phyloP scores from a whole-genome alignment of 2,888 invertebrate genomes.

The Cantharis flavilabris region DNA sequence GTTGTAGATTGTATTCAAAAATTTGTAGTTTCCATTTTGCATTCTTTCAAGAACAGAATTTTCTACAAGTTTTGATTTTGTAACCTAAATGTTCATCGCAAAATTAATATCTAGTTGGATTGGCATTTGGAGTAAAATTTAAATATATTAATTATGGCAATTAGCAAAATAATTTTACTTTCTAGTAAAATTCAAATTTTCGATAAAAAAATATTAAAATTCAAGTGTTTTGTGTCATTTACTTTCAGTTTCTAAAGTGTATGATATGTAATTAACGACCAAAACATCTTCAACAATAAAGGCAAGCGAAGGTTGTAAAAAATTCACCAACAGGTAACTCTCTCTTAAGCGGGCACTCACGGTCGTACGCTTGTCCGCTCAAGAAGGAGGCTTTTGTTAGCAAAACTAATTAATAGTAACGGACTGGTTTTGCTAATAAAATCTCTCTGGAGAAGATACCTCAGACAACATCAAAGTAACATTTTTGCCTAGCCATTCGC shows the following conservation, averaged over 20 bases:
- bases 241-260: neutral
- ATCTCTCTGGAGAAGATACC: no score
- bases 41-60: neutral
- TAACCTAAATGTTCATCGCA: neutral
- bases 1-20: no score
- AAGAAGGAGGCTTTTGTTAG: neutral
- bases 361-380: no score
- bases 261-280: neutral
- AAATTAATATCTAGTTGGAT: neutral
- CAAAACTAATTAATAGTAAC: neutral
- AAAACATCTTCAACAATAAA: neutral
- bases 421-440: no score
- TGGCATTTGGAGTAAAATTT: neutral
- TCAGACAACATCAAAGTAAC: no score
- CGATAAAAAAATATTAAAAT: neutral
- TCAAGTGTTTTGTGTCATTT: neutral
- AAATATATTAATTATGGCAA: neutral
- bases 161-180: neutral
- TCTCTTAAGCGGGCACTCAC: no score
- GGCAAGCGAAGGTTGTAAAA: neutral
- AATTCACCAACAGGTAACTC: no score
- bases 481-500: no score
- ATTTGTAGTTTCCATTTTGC: no score
- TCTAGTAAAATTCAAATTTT: neutral
- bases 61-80: neutral